Conservation (phyloP, 2,797 vertebrate species). For the Halcyon leucocephala region DNA sequence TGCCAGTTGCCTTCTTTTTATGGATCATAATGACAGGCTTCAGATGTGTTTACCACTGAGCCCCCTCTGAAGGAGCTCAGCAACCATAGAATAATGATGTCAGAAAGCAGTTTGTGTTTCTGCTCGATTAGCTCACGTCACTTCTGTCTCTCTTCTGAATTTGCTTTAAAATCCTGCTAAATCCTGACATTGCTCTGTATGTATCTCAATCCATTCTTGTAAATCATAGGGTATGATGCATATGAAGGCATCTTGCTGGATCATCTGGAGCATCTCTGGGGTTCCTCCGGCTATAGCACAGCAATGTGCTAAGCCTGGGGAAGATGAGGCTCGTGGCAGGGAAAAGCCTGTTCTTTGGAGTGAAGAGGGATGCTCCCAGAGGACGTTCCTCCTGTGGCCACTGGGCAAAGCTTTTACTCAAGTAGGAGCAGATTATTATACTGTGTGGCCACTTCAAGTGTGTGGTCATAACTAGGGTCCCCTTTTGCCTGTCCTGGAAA, state of each 20-base stretch:
- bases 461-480: not conserved
- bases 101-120: constrained; percentile 35
- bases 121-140: not conserved
- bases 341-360: not conserved
- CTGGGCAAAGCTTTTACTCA: not conserved
- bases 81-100: not conserved
- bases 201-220: not conserved
- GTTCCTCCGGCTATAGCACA: not conserved
- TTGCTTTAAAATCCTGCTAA: constrained; percentile 33
- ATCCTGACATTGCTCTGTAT: not conserved
- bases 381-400: not conserved
- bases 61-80: not conserved
- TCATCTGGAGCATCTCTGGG: not conserved
- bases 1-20: not conserved
- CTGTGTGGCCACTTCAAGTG: not conserved
- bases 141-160: constrained; percentile 6
- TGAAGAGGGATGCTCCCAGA: not conserved
- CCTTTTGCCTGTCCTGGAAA: not conserved
- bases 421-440: not conserved
- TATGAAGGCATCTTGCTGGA: not conserved
- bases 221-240: not conserved
- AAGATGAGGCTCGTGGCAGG: fast-evolving
- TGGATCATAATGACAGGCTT: not conserved
- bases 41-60: not conserved
- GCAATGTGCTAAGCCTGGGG: fast-evolving